Percentiles rank a stretch among this genome's conserved stretches.
Conservation (phyloP, 2,797 vertebrate species). For the Poeciliopsis presidionis region DNA sequence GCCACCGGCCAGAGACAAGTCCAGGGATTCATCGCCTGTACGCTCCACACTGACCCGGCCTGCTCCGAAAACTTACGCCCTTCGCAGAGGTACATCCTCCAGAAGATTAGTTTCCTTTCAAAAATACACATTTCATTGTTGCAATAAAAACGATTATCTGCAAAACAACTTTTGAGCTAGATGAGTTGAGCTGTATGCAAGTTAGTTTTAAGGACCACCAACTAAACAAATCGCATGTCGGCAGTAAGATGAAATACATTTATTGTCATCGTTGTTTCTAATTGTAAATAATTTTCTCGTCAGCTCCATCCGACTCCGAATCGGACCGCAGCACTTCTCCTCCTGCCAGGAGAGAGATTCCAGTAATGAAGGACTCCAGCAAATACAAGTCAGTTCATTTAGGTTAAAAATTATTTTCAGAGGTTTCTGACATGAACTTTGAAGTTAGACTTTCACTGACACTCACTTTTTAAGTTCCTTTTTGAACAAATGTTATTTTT, state of each 20-base stretch:
- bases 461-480: background rate
- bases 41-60: constrained; percentile 73
- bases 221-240: background rate
- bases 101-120: background rate
- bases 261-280: constrained; percentile 3
- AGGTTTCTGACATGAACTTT: background rate
- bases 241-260: background rate
- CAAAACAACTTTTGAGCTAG: background rate
- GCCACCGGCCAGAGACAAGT: constrained; percentile 65
- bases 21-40: constrained; percentile 74
- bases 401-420: background rate
- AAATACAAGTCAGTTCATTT: constrained; percentile 76
- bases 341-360: constrained; percentile 49
- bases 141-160: background rate
- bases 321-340: constrained; percentile 77
- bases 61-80: constrained; percentile 45
- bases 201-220: background rate
- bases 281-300: constrained; percentile 26
- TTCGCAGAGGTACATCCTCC: constrained; percentile 74
- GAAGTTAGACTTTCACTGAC: background rate
- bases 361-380: constrained; percentile 63
- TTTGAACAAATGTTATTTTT: background rate
- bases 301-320: constrained; percentile 78
- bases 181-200: background rate
- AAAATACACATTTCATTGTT: background rate